These are phyloP conservation scores for Phyllostomus discolor DNA, from an alignment of 2,113 vertebrate species.

Conservation along the genomic window DNA sequence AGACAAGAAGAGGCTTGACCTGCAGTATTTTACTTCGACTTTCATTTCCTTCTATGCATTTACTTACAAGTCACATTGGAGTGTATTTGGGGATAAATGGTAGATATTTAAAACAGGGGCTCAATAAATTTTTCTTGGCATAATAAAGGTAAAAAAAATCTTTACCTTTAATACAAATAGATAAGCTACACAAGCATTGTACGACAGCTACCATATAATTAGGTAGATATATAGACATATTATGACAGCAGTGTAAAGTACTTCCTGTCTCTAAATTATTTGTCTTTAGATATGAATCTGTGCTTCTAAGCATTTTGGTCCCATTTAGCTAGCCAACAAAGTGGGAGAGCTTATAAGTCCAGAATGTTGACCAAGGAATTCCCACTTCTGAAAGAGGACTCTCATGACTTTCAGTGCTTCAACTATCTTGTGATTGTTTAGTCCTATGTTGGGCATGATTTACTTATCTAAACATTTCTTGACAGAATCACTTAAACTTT, in stretches of 20 bases:
- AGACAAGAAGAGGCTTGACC: neutral
- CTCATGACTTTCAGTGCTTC: neutral
- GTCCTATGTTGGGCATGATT: neutral
- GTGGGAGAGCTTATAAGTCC: neutral
- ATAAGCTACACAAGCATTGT: neutral
- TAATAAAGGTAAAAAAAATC: neutral
- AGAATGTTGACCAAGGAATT: neutral
- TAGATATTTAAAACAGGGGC: neutral
- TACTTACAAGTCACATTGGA: neutral
- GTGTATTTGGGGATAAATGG: neutral
- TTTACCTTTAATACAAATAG: neutral
- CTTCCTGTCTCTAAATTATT: slow-evolving; percentile 3
- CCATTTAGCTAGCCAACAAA: neutral
- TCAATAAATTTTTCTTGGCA: neutral
- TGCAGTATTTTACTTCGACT: neutral
- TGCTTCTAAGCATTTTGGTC: neutral
- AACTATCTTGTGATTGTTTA: neutral
- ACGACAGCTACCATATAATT: neutral
- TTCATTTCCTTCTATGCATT: neutral
- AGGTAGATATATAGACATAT: neutral
- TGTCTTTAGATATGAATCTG: slow-evolving; percentile 1
- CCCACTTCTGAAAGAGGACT: neutral
- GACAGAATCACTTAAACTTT: neutral
- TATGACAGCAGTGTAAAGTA: neutral
- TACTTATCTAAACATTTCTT: neutral